A percentile compares a stretch with the other conserved stretches of the same genome.
These are phyloP conservation scores for Ictalurus furcatus DNA, from an alignment of 2,113 vertebrate species.

Conservation along the genomic window DNA sequence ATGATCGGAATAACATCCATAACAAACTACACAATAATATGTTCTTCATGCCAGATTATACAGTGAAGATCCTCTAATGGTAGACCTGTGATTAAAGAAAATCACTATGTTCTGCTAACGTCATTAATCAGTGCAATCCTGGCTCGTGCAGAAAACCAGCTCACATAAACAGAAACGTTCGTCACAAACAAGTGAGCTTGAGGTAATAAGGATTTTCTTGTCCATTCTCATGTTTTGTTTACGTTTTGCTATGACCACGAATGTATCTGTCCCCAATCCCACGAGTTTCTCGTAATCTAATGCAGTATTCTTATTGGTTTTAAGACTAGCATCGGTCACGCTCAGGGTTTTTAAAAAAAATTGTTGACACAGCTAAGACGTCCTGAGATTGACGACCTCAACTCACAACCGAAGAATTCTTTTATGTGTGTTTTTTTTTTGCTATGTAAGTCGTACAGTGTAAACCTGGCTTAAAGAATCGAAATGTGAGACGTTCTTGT, in stretches of 20 bases:
- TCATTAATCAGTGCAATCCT: not conserved
- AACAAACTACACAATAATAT: not conserved
- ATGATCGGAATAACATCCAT: no score
- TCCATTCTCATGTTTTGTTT: not conserved
- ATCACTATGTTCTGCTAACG: not conserved
- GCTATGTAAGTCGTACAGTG: not conserved
- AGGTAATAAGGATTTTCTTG: not conserved
- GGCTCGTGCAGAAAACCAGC: not conserved
- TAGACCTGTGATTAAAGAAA: not conserved
- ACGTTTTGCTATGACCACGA: not conserved
- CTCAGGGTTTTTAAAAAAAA: no score
- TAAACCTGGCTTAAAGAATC: not conserved
- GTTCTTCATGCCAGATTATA: not conserved
- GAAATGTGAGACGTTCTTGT: not conserved
- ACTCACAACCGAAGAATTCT: not conserved
- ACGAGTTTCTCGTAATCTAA: not conserved
- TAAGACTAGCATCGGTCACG: not conserved
- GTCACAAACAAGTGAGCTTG: not conserved
- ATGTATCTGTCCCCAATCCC: not conserved
- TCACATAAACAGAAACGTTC: not conserved
- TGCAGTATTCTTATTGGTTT: not conserved
- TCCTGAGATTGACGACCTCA: not conserved
- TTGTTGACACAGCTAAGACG: not conserved
- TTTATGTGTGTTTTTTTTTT: not conserved
- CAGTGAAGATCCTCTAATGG: not conserved